Base-by-base conservation (phyloP, 2,888 invertebrate genomes). In the Melinaea marsaeus region DNA sequence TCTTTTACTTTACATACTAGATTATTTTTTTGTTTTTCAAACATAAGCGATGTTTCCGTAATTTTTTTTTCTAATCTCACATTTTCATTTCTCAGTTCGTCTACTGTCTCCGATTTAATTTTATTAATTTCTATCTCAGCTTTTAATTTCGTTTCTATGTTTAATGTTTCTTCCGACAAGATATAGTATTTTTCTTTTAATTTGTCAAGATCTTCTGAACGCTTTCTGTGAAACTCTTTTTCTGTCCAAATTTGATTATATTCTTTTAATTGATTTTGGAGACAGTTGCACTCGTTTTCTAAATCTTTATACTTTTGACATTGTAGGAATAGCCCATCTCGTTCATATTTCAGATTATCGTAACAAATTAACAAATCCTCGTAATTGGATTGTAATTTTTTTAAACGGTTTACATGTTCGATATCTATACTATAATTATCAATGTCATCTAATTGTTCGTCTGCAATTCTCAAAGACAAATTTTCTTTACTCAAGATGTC, bases 1-100 rank as follows among this genome's bases (percentile, higher is more conserved):
- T 92, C 92, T 69, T 89, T 84, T 47, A 92, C 76, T 79, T 91
- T 91, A 70, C 90, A 89, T 60, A 85, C 74, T 33, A 92, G 75
- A 60, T 72, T 69, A 73, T 91, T 92, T 72, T 86, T 88, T 71
- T 93, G 92, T 65, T 87, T 87, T 75, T 91, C 90, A 73, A 81
- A 84, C 35, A 67, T 65, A 55, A 85, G 75, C 22, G 75, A 69
- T 3, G 79, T 74, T 2, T 88, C 84, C 61, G 81, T 85, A 13
- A 90, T 65, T 74, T 80, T 85, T 67, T 82, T 83, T 67, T 88
- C 83, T 58, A 90, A 72, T 2, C 63, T 60, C 48, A 86, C 73
- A 72, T 86, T 90, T 67, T 86, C 84, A 60, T 71, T 76, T 63
- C 84, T 76, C 51, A 90, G 67, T 9, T 83, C 81, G 9, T 85